A percentile compares a stretch with the other conserved stretches of the same genome.
phyloP scores from a whole-genome alignment of 2,888 invertebrate genomes.

The Amblyteles armatorius region DNA sequence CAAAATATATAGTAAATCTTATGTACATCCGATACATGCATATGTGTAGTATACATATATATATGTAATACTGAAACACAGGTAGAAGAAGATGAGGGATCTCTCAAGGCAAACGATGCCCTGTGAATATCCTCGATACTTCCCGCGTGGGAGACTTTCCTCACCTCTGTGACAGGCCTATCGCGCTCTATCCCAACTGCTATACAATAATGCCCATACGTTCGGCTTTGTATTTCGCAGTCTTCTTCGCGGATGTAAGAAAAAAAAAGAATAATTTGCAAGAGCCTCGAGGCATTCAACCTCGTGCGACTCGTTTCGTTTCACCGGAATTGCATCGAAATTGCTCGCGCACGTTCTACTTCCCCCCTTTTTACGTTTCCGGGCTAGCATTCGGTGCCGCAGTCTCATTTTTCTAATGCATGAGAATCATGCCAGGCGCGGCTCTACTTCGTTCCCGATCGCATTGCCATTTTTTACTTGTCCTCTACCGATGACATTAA shows the following conservation, averaged over 20 bases:
- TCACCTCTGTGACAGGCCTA: constrained; percentile 53
- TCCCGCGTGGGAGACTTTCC: constrained; percentile 59
- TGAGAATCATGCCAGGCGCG: neutral
- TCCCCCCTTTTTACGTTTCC: constrained; percentile 55
- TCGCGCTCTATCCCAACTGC: constrained; percentile 24
- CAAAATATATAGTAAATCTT: neutral
- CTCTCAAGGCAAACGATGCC: constrained; percentile 46
- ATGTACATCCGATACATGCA: neutral
- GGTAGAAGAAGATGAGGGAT: constrained; percentile 31
- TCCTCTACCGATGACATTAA: neutral
- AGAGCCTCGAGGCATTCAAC: constrained; percentile 18
- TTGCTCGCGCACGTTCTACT: constrained; percentile 45
- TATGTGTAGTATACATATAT: neutral
- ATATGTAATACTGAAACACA: neutral
- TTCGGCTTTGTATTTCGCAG: constrained; percentile 16
- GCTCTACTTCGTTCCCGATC: neutral
- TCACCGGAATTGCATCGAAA: constrained; percentile 36
- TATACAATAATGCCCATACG: constrained; percentile 30
- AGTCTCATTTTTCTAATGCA: constrained; percentile 9
- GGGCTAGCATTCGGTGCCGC: constrained; percentile 30
- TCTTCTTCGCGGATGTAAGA: neutral
- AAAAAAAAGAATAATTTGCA: constrained; percentile 24
- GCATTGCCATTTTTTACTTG: neutral
- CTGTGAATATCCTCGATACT: constrained; percentile 38
- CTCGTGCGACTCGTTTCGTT: constrained; percentile 13